These are phyloP conservation scores for Platyscapa corneri DNA, from an alignment of 1,140 invertebrate species.

Conservation along the genomic window DNA sequence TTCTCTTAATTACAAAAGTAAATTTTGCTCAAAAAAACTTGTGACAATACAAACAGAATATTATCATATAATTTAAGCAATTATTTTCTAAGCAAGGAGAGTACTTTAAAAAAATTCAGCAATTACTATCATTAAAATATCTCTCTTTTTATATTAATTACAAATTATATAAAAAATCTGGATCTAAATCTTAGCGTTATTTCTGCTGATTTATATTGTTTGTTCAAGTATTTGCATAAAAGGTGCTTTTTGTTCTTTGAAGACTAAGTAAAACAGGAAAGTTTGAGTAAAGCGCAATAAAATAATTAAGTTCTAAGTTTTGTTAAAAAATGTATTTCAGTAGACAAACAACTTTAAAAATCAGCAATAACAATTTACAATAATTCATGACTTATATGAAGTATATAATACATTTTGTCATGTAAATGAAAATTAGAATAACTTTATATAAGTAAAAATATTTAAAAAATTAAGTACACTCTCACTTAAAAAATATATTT, in stretches of 20 bases:
- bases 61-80: conserved; percentile 7
- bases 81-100: neutral
- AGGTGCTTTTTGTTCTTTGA: conserved; percentile 41
- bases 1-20: neutral
- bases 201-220: conserved; percentile 41
- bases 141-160: neutral
- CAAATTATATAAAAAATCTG: neutral
- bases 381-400: conserved; percentile 4
- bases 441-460: conserved; percentile 2
- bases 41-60: neutral
- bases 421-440: conserved; percentile 37
- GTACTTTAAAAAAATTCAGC: conserved; percentile 12
- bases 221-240: conserved; percentile 37
- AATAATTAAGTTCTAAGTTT: neutral
- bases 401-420: neutral
- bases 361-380: conserved; percentile 18
- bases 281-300: neutral
- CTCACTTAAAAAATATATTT: conserved; percentile 17
- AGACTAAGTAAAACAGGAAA: neutral
- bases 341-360: conserved; percentile 38
- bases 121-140: neutral
- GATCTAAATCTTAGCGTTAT: neutral
- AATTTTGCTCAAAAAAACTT: neutral
- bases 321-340: neutral
- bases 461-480: conserved; percentile 32